Evolutionary conservation across 2,888 invertebrate genomes (phyloP).

Genomic region (Liopterus haemorrhoidalis): DNA sequence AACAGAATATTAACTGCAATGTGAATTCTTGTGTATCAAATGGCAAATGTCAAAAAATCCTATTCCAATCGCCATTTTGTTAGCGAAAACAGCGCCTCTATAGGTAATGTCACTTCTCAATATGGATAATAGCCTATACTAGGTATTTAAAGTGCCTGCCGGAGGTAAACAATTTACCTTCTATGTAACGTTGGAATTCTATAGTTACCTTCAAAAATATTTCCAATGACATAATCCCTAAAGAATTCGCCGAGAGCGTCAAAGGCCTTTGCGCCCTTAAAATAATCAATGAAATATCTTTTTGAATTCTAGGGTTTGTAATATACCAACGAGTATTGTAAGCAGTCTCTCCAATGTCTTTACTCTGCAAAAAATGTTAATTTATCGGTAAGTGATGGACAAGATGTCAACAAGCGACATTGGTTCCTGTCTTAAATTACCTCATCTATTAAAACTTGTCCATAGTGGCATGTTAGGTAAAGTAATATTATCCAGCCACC

Average conservation of each 20-base stretch:
- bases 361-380: slow-evolving; percentile 28
- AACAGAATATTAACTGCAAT: too few species aligned
- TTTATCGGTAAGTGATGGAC: not conserved
- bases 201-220: slow-evolving; percentile 22
- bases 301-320: slow-evolving; percentile 28
- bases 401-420: not conserved
- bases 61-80: too few species aligned
- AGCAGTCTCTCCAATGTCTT: slow-evolving; percentile 27
- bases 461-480: slow-evolving; percentile 36
- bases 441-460: slow-evolving; percentile 36
- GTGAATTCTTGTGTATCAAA: too few species aligned
- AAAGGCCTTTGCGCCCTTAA: slow-evolving; percentile 35
- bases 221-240: slow-evolving; percentile 33
- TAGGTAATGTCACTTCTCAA: too few species aligned
- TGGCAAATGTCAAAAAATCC: too few species aligned
- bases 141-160: too few species aligned
- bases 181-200: too few species aligned
- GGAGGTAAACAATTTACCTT: too few species aligned
- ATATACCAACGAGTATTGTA: slow-evolving; percentile 33
- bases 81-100: too few species aligned
- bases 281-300: slow-evolving; percentile 32
- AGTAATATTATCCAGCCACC: slow-evolving; percentile 37
- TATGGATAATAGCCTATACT: too few species aligned
- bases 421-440: slow-evolving; percentile 29
- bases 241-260: slow-evolving; percentile 32